phyloP scores from a whole-genome alignment of 2,113 vertebrate species.

The Campylorhamphus procurvoides region DNA sequence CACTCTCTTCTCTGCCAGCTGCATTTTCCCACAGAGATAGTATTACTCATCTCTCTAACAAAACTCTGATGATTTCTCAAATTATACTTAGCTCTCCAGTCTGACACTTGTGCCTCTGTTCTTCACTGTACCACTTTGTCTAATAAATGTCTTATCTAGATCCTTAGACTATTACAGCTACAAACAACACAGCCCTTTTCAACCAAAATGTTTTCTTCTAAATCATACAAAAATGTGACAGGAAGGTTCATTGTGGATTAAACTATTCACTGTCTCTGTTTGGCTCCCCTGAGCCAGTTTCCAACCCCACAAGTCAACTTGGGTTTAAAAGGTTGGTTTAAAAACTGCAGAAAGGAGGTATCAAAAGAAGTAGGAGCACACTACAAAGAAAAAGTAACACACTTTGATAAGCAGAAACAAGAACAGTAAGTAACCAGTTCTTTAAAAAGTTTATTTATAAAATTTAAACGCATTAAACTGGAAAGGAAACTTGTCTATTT shows the following conservation, averaged over 20 bases:
- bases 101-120: constrained; percentile 23
- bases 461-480: not conserved
- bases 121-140: not conserved
- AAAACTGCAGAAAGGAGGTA: not conserved
- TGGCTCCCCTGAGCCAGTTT: constrained; percentile 1
- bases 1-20: constrained; percentile 25
- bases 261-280: constrained; percentile 1
- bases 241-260: not conserved
- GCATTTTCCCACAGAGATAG: constrained; percentile 53
- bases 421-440: not conserved
- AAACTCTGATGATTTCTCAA: constrained; percentile 56
- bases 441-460: not conserved
- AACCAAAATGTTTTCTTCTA: constrained; percentile 21
- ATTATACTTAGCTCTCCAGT: constrained; percentile 41
- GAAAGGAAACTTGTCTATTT: not conserved
- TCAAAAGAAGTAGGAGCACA: not conserved
- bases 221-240: constrained; percentile 3
- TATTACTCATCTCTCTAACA: constrained; percentile 59
- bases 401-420: not conserved
- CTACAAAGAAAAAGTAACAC: not conserved
- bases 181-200: constrained; percentile 25
- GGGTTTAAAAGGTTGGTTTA: not conserved
- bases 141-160: constrained; percentile 31
- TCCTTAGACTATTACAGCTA: not conserved
- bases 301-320: not conserved